Percentiles rank a stretch among this genome's conserved stretches.
These are phyloP conservation scores for Mus pahari DNA, from an alignment of 2,113 vertebrate genomes.

Conservation along the genomic window DNA sequence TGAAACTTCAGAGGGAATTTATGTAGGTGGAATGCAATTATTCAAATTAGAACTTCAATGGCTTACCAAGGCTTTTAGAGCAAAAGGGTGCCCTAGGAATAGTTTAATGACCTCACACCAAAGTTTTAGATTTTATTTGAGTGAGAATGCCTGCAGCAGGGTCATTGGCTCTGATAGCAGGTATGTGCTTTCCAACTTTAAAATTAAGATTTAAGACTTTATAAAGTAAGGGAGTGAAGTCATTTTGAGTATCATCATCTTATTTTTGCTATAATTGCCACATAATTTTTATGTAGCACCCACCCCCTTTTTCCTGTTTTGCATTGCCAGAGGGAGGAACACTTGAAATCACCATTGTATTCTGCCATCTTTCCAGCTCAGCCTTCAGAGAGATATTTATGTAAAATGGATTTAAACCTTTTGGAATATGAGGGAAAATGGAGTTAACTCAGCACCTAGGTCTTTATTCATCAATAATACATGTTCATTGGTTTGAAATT, in stretches of 20 bases:
- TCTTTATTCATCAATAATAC: conserved; percentile 76
- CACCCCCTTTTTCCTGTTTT: not conserved
- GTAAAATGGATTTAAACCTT: conserved; percentile 81
- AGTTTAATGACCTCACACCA: conserved; percentile 58
- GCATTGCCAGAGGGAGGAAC: conserved; percentile 31
- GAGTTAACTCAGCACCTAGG: conserved; percentile 73
- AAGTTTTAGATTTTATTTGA: conserved; percentile 62
- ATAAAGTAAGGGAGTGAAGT: not conserved
- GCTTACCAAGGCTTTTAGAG: conserved; percentile 54
- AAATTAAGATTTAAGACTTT: conserved; percentile 37
- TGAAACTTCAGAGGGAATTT: conserved; percentile 72
- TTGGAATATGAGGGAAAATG: conserved; percentile 52
- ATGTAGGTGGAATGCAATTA: conserved; percentile 68
- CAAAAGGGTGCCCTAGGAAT: conserved; percentile 59
- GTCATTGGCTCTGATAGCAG: conserved; percentile 22
- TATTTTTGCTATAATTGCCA: conserved; percentile 1
- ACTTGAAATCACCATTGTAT: conserved; percentile 19
- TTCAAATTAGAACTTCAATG: conserved; percentile 69
- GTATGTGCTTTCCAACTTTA: not conserved
- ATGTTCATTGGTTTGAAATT: conserved; percentile 77
- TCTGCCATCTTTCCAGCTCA: conserved; percentile 37
- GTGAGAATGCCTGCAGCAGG: conserved; percentile 16
- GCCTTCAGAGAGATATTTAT: conserved; percentile 80
- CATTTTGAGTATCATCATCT: conserved; percentile 6
- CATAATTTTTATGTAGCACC: not conserved